A percentile compares a stretch with the other conserved stretches of the same genome.
Evolutionary conservation across 2,113 vertebrate species (phyloP).

Genomic region (Arothron firmamentum): DNA sequence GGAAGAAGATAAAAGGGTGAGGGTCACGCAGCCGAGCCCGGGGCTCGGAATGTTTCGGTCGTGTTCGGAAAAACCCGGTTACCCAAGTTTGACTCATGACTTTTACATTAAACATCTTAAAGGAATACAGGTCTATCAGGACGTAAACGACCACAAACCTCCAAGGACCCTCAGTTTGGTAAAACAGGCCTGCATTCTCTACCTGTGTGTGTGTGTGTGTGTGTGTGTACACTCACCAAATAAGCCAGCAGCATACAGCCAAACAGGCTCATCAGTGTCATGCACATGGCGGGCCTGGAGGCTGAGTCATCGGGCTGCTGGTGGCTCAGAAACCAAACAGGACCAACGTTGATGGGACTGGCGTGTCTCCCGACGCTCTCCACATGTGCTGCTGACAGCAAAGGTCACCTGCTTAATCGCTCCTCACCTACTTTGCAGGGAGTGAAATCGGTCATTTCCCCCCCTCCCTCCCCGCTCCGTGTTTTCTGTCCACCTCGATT

Average conservation of each 20-base stretch:
- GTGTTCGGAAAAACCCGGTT: neutral
- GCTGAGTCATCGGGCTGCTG: constrained; percentile 35
- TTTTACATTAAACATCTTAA: too few relatives aligned
- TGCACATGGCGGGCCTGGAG: constrained; percentile 63
- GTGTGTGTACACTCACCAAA: constrained; percentile 66
- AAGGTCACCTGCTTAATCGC: constrained; percentile 55
- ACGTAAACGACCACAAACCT: too few relatives aligned
- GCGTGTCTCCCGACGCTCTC: constrained; percentile 6
- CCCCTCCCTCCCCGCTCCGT: constrained; percentile 25
- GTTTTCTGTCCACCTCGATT: constrained; percentile 49
- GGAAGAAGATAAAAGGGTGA: neutral
- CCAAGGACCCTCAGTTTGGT: too few relatives aligned
- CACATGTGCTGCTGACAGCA: constrained; percentile 9
- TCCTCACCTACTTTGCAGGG: constrained; percentile 39
- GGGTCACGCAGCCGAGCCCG: constrained; percentile 6
- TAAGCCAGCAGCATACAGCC: constrained; percentile 67
- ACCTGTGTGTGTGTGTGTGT: neutral
- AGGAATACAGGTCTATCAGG: neutral
- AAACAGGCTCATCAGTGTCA: constrained; percentile 72
- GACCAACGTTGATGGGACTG: constrained; percentile 7
- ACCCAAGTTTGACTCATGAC: too few relatives aligned
- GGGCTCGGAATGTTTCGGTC: neutral
- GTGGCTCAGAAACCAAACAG: constrained; percentile 16
- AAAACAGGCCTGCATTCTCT: constrained; percentile 13
- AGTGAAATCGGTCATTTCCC: constrained; percentile 38